These are phyloP conservation scores for Clusia tigrina DNA, from an alignment of 2,888 invertebrate species.

Conservation along the genomic window DNA sequence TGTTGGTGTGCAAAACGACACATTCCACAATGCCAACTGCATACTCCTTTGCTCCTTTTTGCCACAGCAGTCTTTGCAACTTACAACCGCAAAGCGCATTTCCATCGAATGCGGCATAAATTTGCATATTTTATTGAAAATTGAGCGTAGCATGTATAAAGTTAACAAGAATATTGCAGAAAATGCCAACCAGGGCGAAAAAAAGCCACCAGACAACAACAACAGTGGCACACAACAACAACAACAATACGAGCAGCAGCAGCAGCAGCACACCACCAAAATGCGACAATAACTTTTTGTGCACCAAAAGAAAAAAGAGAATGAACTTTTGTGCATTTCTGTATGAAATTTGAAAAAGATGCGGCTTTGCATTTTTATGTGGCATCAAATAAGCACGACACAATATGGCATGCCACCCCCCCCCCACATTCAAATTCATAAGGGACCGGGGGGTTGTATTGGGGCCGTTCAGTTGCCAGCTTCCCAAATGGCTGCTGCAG, in stretches of 20 bases:
- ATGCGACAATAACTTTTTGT: background rate
- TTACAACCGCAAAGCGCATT: background rate
- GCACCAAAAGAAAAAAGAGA: background rate
- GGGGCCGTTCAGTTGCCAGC: too few relatives aligned
- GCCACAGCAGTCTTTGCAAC: background rate
- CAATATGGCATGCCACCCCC: too few relatives aligned
- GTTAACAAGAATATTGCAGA: too few relatives aligned
- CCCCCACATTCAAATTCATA: too few relatives aligned
- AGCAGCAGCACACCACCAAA: background rate
- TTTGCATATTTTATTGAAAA: conserved; percentile 55
- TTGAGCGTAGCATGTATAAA: too few relatives aligned
- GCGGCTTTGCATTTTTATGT: too few relatives aligned
- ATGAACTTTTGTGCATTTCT: background rate
- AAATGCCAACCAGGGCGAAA: background rate
- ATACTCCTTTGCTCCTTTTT: background rate
- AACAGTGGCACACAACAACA: background rate
- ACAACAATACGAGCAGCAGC: background rate
- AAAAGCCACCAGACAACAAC: background rate
- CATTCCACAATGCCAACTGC: too few relatives aligned
- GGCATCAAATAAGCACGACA: too few relatives aligned
- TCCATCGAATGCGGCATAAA: conserved; percentile 53
- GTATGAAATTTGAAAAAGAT: too few relatives aligned
- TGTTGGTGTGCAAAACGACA: too few relatives aligned
- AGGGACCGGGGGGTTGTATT: too few relatives aligned
- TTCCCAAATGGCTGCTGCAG: too few relatives aligned